Base-by-base conservation (phyloP, 35 echinoderm and acorn worm species). In the Anneissia japonica region DNA sequence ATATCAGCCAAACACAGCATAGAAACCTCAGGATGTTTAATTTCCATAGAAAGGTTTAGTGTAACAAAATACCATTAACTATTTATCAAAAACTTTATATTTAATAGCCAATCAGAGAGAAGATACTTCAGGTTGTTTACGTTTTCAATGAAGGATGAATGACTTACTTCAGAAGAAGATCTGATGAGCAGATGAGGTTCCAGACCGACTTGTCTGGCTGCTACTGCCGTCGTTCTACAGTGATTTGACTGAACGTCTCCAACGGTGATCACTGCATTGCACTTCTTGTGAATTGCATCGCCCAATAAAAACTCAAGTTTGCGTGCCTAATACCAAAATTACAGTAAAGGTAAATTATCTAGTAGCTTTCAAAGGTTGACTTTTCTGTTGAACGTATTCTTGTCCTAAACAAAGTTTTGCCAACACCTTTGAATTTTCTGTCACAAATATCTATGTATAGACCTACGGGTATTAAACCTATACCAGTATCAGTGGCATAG, bases 151-250 rank as follows among this genome's bases (percentile, higher is more conserved):
- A 64, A 6, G 26, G 2, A 64, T 12, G 51, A 23, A 64, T 64
- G 11, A 23, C 51, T 26, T 64, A 64, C 51, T 23, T 64, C 51
- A 64, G 7, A 64, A 2, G 51, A 23, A 2, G 51, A 36, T 21
- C 79, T 36, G 16, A 81, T 81, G 3, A 81, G 79, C 23, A 81
- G 35, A 30, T 81, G 79, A 10, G 79, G 35, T 21, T 81, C 79
- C 12, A 81, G 36, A 0, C 79, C 79, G 0, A 81, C n/a, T 30
- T 81, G 79, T 81, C 35, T 39, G 7, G 79, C 35, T 37, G 79
- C 79, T 40, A 81, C 79, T 38, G 79, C 79, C 28, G 79, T 81
- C 9, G 79, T 81, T n/a, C 79, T 81, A 26, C 79, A 81, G 36
- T 81, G 79, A 40, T 81, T 81, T 37, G 79, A 81, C 7, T 36